Conservation (phyloP, 2,797 vertebrate genomes). For the Sebastes alutus region DNA sequence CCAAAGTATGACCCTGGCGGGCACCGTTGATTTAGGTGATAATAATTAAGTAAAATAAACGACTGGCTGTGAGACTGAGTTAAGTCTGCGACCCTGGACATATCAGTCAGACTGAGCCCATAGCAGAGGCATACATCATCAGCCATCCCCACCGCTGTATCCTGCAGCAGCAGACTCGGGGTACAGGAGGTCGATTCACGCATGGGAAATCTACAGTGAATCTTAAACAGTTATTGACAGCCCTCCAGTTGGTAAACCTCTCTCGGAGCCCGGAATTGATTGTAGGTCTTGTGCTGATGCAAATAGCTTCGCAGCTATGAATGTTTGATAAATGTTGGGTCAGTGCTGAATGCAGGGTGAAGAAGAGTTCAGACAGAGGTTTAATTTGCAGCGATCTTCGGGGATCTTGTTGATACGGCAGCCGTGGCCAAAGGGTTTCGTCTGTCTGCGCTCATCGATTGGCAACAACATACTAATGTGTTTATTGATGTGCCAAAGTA, state of each 20-base stretch:
- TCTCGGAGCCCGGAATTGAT: slow-evolving; percentile 61
- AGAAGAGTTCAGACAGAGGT: slow-evolving; percentile 70
- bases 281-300: slow-evolving; percentile 57
- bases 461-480: slow-evolving; percentile 62
- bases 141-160: slow-evolving; percentile 1
- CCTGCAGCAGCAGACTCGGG: slow-evolving; percentile 6
- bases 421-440: slow-evolving; percentile 30
- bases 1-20: background rate
- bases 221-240: slow-evolving; percentile 70
- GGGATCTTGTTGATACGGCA: slow-evolving; percentile 29
- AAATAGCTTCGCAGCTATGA: slow-evolving; percentile 62
- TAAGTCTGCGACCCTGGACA: background rate
- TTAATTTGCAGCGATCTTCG: slow-evolving; percentile 53
- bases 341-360: slow-evolving; percentile 55
- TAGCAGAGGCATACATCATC: slow-evolving; percentile 17
- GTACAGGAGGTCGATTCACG: slow-evolving; percentile 33
- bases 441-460: slow-evolving; percentile 54
- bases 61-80: background rate
- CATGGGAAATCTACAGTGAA: slow-evolving; percentile 60
- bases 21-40: background rate
- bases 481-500: slow-evolving; percentile 58
- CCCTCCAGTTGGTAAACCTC: slow-evolving; percentile 63
- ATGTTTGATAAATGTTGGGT: slow-evolving; percentile 72
- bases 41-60: background rate
- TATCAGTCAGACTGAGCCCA: background rate